A percentile compares a stretch with the other conserved stretches of the same genome.
Evolutionary conservation across 2,113 vertebrate genomes (phyloP).

Genomic region (Paedocypris sp.): DNA sequence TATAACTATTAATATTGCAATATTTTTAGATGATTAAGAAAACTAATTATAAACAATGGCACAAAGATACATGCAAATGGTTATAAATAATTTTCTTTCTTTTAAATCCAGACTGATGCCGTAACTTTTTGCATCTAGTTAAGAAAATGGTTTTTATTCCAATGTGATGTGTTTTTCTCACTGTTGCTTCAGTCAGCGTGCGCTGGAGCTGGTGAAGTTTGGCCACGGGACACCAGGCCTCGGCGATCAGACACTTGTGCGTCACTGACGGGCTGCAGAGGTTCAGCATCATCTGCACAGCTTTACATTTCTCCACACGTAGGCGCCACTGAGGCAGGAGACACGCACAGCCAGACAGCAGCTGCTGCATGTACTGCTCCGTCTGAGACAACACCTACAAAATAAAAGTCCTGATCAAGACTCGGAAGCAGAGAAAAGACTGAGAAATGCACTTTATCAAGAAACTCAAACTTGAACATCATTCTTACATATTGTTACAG

Average conservation of each 20-base stretch:
- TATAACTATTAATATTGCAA: too few relatives aligned
- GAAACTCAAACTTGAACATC: too few relatives aligned
- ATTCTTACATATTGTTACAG: too few relatives aligned
- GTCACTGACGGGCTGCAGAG: conserved; percentile 84
- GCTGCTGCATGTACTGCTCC: conserved; percentile 77
- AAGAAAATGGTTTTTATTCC: neutral
- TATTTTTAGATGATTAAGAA: too few relatives aligned
- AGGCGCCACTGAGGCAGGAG: conserved; percentile 70
- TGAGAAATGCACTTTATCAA: too few relatives aligned
- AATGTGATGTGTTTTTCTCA: conserved; percentile 42
- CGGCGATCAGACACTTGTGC: conserved; percentile 84
- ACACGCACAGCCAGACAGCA: conserved; percentile 64
- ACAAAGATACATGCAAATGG: too few relatives aligned
- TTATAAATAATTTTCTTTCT: too few relatives aligned
- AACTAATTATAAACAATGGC: too few relatives aligned
- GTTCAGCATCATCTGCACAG: conserved; percentile 79
- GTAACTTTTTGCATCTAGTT: neutral
- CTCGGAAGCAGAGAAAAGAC: too few relatives aligned
- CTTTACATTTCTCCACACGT: conserved; percentile 85
- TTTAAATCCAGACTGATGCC: neutral
- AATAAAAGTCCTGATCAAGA: too few relatives aligned
- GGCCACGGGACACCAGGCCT: conserved; percentile 81
- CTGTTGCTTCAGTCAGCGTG: conserved; percentile 73
- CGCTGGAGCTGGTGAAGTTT: conserved; percentile 76
- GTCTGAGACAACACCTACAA: conserved; percentile 77